Evolutionary conservation across 2,888 invertebrate species (phyloP).

Genomic region (Steinernema carpocapsae): DNA sequence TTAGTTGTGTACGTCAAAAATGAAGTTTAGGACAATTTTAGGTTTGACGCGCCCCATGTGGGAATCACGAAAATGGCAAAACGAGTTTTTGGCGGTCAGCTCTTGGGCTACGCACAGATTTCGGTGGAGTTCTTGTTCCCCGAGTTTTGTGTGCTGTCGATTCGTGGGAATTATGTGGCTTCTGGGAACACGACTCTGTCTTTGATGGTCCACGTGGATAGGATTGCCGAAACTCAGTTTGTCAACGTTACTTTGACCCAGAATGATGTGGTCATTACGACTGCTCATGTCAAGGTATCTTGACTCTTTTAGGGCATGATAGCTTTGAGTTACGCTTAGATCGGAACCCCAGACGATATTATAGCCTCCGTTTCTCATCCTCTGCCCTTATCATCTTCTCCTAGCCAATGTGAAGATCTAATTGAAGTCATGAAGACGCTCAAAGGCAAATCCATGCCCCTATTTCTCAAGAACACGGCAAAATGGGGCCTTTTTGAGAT

Average conservation of each 20-base stretch:
- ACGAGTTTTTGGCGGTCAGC: not conserved
- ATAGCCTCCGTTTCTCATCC: not conserved
- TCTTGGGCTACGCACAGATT: not conserved
- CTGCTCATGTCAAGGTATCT: not conserved
- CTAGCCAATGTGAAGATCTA: not conserved
- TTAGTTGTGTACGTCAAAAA: not conserved
- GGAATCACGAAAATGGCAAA: not conserved
- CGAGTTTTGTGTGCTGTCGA: not conserved
- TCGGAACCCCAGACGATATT: not conserved
- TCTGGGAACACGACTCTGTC: not conserved
- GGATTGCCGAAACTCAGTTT: not conserved
- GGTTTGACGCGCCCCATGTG: constrained; percentile 2
- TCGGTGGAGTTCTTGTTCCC: constrained; percentile 11
- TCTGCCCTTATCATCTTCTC: not conserved
- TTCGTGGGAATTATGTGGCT: not conserved
- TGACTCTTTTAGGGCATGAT: not conserved
- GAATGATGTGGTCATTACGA: not conserved
- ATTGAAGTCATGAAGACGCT: not conserved
- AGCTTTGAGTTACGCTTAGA: not conserved
- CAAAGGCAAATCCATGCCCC: not conserved
- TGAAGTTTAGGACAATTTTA: not conserved
- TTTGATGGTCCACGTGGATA: not conserved
- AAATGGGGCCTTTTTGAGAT: constrained; percentile 14
- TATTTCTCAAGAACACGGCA: not conserved
- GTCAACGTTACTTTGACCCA: not conserved